Conservation (phyloP, 2,888 invertebrate species). For the Cantharis lateralis region DNA sequence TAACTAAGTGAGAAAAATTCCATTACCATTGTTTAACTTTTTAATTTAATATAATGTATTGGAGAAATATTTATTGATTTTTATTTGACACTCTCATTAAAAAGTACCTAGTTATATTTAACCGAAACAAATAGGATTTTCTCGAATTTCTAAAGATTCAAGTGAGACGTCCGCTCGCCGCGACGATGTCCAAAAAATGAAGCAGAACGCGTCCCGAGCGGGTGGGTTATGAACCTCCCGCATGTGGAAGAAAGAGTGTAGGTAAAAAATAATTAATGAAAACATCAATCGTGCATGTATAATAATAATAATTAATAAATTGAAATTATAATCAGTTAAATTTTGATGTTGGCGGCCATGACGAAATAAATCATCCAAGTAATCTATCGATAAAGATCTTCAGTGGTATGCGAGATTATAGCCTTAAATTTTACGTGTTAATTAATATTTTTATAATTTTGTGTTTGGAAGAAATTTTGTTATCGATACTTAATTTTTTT, state of each 20-base stretch:
- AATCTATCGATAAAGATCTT: slow-evolving; percentile 37
- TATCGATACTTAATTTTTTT: background rate
- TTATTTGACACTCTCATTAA: too few species aligned
- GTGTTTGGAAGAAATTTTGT: background rate
- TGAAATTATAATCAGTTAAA: slow-evolving; percentile 14
- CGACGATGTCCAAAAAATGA: too few species aligned
- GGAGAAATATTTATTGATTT: too few species aligned
- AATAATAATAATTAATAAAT: slow-evolving; percentile 15
- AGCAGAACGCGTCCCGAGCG: too few species aligned
- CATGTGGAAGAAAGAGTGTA: background rate
- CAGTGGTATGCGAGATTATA: slow-evolving; percentile 31
- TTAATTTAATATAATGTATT: too few species aligned
- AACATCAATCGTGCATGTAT: slow-evolving; percentile 10
- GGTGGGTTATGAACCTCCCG: too few species aligned
- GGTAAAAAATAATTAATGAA: background rate
- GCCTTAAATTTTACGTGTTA: slow-evolving; percentile 33
- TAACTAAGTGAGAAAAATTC: too few species aligned
- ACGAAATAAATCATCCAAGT: slow-evolving; percentile 34
- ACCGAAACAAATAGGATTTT: too few species aligned
- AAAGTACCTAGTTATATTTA: too few species aligned
- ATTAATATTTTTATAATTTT: slow-evolving; percentile 13
- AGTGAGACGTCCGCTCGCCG: too few species aligned
- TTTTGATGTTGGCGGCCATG: slow-evolving; percentile 24
- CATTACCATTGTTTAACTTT: too few species aligned
- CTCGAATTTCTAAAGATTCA: too few species aligned